Evolutionary conservation across 2,888 invertebrate genomes (phyloP).

Genomic region (Tipula vernalis): DNA sequence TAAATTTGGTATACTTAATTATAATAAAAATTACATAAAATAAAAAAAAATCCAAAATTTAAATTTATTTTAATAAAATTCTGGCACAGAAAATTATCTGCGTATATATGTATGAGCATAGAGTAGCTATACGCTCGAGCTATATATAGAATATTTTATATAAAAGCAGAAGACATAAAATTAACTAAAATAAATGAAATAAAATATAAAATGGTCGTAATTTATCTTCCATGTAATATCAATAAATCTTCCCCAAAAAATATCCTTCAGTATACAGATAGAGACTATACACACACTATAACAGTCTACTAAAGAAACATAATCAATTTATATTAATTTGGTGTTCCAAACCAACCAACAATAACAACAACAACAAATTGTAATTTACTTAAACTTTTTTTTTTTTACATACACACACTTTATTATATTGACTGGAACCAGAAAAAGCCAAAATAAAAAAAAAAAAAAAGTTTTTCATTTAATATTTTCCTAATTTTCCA

Average conservation of each 20-base stretch:
- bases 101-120: neutral
- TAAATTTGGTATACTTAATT: neutral
- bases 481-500: slow-evolving; percentile 4
- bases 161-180: neutral
- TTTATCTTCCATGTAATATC: slow-evolving; percentile 4
- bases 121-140: neutral
- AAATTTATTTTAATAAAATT: slow-evolving; percentile 4
- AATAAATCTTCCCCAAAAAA: neutral
- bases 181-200: slow-evolving; percentile 4
- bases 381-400: neutral
- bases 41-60: neutral
- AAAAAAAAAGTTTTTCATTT: neutral
- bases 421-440: neutral
- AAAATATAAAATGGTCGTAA: neutral
- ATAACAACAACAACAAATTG: neutral
- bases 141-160: neutral
- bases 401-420: neutral
- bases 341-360: neutral
- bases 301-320: neutral
- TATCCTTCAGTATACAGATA: neutral
- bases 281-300: neutral
- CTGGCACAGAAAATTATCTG: neutral
- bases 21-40: neutral
- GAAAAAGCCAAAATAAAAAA: neutral
- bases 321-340: slow-evolving; percentile 4